These are phyloP conservation scores for Atta colombica DNA, from an alignment of 1,140 invertebrate species.

Conservation along the genomic window DNA sequence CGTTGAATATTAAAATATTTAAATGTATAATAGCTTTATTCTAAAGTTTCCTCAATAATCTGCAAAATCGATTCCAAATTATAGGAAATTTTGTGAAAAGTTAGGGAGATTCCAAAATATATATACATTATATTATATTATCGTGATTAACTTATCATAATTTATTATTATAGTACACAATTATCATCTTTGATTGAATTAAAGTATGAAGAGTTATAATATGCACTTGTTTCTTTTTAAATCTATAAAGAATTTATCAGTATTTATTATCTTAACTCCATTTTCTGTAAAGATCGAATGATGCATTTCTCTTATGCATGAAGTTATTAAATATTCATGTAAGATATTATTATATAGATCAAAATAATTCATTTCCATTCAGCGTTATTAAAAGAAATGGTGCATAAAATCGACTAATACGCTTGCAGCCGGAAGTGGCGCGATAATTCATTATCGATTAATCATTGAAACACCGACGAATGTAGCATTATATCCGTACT, in stretches of 20 bases:
- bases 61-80: neutral
- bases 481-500: conserved; percentile 57
- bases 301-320: neutral
- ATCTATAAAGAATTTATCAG: neutral
- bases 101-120: neutral
- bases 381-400: conserved; percentile 56
- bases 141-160: neutral
- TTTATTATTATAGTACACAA: neutral
- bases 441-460: conserved; percentile 62
- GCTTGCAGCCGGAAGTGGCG: conserved; percentile 52
- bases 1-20: conserved; percentile 31
- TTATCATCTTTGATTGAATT: neutral
- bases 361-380: conserved; percentile 58
- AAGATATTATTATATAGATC: conserved; percentile 13
- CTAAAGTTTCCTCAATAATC: neutral
- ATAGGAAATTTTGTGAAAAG: neutral
- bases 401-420: conserved; percentile 61
- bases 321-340: conserved; percentile 33
- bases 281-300: neutral
- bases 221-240: neutral
- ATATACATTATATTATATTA: neutral
- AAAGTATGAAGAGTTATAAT: neutral
- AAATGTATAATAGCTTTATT: conserved; percentile 1
- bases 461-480: conserved; percentile 59
- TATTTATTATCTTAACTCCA: neutral